Base-by-base conservation (phyloP, 2,888 invertebrate species). In the Melolontha melolontha region DNA sequence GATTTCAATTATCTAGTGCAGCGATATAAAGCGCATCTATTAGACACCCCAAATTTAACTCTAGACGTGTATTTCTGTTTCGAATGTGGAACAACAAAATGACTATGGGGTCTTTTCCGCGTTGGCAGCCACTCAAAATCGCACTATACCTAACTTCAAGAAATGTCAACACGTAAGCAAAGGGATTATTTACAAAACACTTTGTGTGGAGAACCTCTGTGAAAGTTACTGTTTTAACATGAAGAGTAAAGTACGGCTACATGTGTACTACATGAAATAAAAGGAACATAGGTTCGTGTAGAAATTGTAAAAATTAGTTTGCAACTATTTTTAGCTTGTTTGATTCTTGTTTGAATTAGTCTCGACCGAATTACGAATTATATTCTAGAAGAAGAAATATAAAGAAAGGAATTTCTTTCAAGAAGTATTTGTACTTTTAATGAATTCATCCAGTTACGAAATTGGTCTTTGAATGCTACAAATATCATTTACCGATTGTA, bases 81-180 rank as follows among this genome's bases (percentile, higher is more conserved):
- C 44, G 50, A 42, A 67, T 59, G 62, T 67, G 59, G 66, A 67
- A 67, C 66, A 51, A 51, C 66, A 62, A 51, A 51, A 59, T 67
- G 57, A 51, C 66, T 57, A 62, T 59, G 50, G 59, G 59, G 59
- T 67, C 65, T 67, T 67, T 62, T 67, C 66, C 66, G 66, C 59
- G 66, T 67, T 67, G 66, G 66, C 66, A 65, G 44, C 44, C 6
- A 11, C 54, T 65, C 65, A 65, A 65, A 52, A 52, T 54, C 65
- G 65, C 59, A 62, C 59, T 47, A 47, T 62, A 62, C 59, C 59
- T 62, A 62, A 62, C 59, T 62, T 47, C 59, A 47, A 62, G 59
- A 62, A 62, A 62, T 62, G 59, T 62, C 59, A 62, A 34, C 59
- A 47, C 59, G 59, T 62, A 62, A 62, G 59, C 59, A 12, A 47